Conservation (phyloP, 35 echinoderm and acorn worm genomes). For the Strongylocentrotus purpuratus region DNA sequence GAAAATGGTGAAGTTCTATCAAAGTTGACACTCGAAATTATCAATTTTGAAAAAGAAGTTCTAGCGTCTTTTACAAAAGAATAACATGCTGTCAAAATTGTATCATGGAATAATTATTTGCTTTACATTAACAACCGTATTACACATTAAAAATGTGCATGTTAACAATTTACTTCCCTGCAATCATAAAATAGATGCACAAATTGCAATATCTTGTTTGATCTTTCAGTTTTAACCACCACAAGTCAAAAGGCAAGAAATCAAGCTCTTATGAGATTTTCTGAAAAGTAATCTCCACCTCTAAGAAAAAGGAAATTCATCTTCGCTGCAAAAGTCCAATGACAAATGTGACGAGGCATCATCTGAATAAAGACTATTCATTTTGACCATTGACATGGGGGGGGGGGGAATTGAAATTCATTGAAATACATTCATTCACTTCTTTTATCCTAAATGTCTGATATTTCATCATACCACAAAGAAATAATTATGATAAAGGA, state of each 20-base stretch:
- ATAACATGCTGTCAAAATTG: background rate
- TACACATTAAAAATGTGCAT: background rate
- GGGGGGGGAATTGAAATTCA: too few species aligned
- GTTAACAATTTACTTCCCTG: background rate
- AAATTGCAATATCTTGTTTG: background rate
- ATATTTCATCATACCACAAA: too few species aligned
- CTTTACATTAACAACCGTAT: background rate
- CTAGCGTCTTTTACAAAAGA: background rate
- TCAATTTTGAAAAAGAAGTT: background rate
- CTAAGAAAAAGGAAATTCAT: background rate
- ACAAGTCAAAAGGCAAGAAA: too few species aligned
- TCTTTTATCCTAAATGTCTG: too few species aligned
- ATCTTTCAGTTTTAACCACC: background rate
- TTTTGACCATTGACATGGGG: background rate
- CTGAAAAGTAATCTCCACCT: background rate
- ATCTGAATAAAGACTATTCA: background rate
- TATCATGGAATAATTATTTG: background rate
- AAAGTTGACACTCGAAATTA: background rate
- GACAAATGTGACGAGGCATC: background rate
- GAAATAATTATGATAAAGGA: too few species aligned
- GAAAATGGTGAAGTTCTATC: background rate
- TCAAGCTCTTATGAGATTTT: too few species aligned
- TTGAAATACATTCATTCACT: too few species aligned
- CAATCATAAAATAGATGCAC: background rate
- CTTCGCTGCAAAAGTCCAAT: background rate